Evolutionary conservation across 2,797 vertebrate genomes (phyloP).

Genomic region (Takifugu ocellatus): DNA sequence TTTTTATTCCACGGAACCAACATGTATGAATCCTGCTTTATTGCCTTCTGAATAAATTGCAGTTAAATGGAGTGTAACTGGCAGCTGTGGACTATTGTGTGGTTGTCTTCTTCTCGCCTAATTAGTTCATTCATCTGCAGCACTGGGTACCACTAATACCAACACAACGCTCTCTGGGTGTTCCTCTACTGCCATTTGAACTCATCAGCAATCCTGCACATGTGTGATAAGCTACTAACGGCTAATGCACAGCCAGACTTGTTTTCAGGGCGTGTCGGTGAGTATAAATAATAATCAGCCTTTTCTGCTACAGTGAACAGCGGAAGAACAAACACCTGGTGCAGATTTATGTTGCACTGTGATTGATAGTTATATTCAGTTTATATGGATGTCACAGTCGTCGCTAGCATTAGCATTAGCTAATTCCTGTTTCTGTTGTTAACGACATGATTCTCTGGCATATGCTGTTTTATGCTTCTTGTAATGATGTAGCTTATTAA

Average conservation of each 20-base stretch:
- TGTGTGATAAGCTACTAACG: not conserved
- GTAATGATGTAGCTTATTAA: not conserved
- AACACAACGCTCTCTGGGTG: constrained; percentile 10
- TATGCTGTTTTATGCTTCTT: not conserved
- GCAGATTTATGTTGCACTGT: too few relatives aligned
- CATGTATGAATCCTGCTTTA: constrained; percentile 2
- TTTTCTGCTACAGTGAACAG: not conserved
- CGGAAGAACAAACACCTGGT: not conserved
- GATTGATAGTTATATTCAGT: too few relatives aligned
- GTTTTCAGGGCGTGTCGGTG: too few relatives aligned
- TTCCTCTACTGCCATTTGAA: not conserved
- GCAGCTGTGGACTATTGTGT: constrained; percentile 34
- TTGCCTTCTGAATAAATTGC: not conserved
- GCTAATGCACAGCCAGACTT: not conserved
- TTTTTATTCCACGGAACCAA: not conserved
- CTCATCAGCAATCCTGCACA: not conserved
- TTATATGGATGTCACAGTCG: too few relatives aligned
- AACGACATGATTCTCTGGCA: too few relatives aligned
- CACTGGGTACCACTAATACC: constrained; percentile 8
- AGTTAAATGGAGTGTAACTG: constrained; percentile 21
- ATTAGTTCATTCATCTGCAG: constrained; percentile 17
- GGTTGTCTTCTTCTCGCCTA: constrained; percentile 23
- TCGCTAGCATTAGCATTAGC: too few relatives aligned
- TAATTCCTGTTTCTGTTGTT: too few relatives aligned
- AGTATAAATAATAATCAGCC: not conserved